Percentiles rank a stretch among this genome's conserved stretches.
phyloP scores from a whole-genome alignment of 2,113 vertebrate species.

The Puffinus mauretanicus region DNA sequence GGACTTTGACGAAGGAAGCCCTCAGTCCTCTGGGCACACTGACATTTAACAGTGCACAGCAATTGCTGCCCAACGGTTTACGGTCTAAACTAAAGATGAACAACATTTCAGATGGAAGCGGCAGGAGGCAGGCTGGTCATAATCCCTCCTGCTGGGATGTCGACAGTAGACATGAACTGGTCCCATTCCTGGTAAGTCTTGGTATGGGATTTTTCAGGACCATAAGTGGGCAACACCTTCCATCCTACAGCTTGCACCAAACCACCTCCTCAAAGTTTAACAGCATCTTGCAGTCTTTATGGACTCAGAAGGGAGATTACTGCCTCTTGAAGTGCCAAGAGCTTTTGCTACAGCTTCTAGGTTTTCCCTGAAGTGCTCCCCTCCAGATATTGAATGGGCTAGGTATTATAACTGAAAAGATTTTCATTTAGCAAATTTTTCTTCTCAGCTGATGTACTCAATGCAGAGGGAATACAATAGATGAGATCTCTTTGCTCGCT shows the following conservation, averaged over 20 bases:
- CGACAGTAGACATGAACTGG: neutral
- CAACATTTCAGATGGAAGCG: neutral
- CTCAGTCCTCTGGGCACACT: neutral
- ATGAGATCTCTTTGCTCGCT: neutral
- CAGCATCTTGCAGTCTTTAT: neutral
- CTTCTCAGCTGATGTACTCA: neutral
- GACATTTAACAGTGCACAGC: neutral
- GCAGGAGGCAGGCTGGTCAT: neutral
- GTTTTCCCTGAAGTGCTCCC: constrained; percentile 4
- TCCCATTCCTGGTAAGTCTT: neutral
- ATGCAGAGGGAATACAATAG: neutral
- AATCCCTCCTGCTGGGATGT: neutral
- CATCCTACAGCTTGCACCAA: neutral
- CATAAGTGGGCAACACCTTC: neutral
- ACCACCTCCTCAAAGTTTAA: neutral
- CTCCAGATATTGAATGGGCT: neutral
- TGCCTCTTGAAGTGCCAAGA: neutral
- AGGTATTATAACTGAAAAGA: constrained; percentile 18
- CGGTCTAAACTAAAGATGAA: neutral
- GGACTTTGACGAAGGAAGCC: neutral
- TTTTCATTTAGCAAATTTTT: constrained; percentile 3
- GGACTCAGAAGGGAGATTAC: neutral
- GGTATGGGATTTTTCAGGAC: neutral
- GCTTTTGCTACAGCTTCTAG: neutral
- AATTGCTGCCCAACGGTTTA: neutral